Base-by-base conservation (phyloP, 2,888 invertebrate genomes). In the Yponomeuta plumbellus region DNA sequence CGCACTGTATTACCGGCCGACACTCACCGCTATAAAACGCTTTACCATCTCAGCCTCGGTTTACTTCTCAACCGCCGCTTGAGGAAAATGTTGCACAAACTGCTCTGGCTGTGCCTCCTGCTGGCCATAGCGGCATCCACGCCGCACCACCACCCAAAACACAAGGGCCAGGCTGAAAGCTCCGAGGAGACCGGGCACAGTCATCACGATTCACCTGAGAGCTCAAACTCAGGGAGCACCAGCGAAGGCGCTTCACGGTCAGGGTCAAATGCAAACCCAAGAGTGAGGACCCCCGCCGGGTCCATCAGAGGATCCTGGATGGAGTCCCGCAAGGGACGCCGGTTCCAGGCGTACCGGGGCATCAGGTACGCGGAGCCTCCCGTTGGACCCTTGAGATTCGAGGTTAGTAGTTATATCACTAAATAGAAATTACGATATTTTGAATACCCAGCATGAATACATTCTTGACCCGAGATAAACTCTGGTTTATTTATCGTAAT, bases 321-420 rank as follows among this genome's bases (percentile, higher is more conserved):
- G 80, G 68, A 70, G 52, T 80, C 89, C 1, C 81, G 87, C 0
- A 77, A 78, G 22, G 87, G 86, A 0, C 71, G 81, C 0, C 73
- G 71, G 40, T 82, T 92, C 71, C 82, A 81, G 68, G 85, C 91
- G 0, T 92, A 87, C 74, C 79, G 88, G 0, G 89, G 88, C 8
- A 85, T 91, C 66, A 77, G 80, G 23, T 91, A 88, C 70, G 89
- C 89, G 0, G 78, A 86, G 67, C 80, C 90, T 0, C 91, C 91
- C 0, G 71, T 83, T 0, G 83, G 80, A 0, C 72, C 77, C 1
- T 74, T 81, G 1, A 72, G 92, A n/a, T 85, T 85, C 70, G 76
- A 93, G 78, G 85, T 83, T 11, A 44, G 63, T 63, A 8, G 21
- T 57, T 57, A 10, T 34, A 34, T 10, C 34, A 8, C 34, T 34